Evolutionary conservation across 2,797 vertebrate genomes (phyloP).

Genomic region (Trematomus bernacchii): DNA sequence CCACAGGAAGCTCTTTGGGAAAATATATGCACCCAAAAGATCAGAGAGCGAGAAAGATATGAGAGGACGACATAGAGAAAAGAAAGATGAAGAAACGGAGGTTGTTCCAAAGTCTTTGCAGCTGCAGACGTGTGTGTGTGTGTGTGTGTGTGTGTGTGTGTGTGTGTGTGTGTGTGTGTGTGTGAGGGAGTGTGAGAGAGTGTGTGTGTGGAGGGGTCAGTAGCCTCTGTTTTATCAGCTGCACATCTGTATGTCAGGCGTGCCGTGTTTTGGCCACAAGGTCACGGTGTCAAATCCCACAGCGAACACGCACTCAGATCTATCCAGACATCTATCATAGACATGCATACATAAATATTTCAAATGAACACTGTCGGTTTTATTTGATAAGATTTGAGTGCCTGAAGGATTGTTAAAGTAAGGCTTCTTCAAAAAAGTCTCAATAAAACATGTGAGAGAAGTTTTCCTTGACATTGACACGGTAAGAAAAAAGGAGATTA

Average conservation of each 20-base stretch:
- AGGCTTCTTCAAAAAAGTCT: constrained; percentile 4
- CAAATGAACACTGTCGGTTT: constrained; percentile 13
- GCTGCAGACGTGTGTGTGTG: constrained; percentile 58
- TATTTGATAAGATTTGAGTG: constrained; percentile 4
- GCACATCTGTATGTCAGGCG: constrained; percentile 69
- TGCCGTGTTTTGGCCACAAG: constrained; percentile 49
- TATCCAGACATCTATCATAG: background rate
- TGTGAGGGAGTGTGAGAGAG: background rate
- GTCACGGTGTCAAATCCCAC: constrained; percentile 53
- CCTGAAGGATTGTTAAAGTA: background rate
- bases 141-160: constrained; percentile 21
- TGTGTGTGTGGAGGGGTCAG: constrained; percentile 52
- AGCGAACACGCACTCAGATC: constrained; percentile 3
- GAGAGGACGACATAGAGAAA: constrained; percentile 36
- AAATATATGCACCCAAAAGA: constrained; percentile 74
- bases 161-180: constrained; percentile 7
- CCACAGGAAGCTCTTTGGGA: constrained; percentile 78
- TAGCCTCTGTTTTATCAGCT: constrained; percentile 61
- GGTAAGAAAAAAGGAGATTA: too few species aligned
- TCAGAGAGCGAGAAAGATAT: constrained; percentile 63
- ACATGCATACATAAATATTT: constrained; percentile 32
- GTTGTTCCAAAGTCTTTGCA: constrained; percentile 64
- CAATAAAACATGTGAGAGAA: background rate
- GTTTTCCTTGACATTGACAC: too few species aligned
- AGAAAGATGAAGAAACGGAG: constrained; percentile 48